Base-by-base conservation (phyloP, 2,888 invertebrate species). In the Lymantria dispar region DNA sequence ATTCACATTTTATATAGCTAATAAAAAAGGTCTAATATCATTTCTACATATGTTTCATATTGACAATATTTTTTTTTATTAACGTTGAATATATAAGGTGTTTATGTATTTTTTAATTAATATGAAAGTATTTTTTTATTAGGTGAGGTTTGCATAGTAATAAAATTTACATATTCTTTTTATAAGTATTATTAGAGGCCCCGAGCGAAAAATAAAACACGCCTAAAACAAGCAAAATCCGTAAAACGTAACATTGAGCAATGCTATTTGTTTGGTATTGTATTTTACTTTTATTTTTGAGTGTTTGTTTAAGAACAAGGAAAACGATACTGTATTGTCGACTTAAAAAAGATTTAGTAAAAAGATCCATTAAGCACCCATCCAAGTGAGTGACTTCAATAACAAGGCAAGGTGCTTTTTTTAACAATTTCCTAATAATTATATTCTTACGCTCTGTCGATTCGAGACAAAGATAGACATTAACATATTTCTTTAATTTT, bases 401-500 rank as follows among this genome's bases (percentile, higher is more conserved):
- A 75, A 76, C 74, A 75, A 80, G 80, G 74, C 72, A 76, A 76
- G 72, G 70, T 76, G 71, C 70, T 76, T 74, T 22, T 22, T 72
- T 70, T 69, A 76, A 80, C 75, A 81, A 82, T 84, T 82, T 83
- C 74, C 71, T 77, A 78, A 87, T 89, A 87, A 89, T 90, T 90
- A 90, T 87, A 88, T 85, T 86, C 85, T 86, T 88, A 80, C 87
- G 88, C 86, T 85, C 84, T 75, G 83, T 45, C 80, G 87, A 74
- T 51, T 66, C 75, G 75, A 74, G 76, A 89, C 89, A 90, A 87
- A 88, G 85, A 80, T 76, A 62, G 66, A 65, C 83, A 89, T 90
- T 90, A 84, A 81, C 89, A 90, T 89, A 88, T 87, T 87, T 86
- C 81, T 85, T 83, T 83, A 85, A 89, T 83, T 83, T n/a, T 78